These are phyloP conservation scores for Pseudoips prasinana DNA, from an alignment of 2,888 invertebrate species.

Conservation along the genomic window DNA sequence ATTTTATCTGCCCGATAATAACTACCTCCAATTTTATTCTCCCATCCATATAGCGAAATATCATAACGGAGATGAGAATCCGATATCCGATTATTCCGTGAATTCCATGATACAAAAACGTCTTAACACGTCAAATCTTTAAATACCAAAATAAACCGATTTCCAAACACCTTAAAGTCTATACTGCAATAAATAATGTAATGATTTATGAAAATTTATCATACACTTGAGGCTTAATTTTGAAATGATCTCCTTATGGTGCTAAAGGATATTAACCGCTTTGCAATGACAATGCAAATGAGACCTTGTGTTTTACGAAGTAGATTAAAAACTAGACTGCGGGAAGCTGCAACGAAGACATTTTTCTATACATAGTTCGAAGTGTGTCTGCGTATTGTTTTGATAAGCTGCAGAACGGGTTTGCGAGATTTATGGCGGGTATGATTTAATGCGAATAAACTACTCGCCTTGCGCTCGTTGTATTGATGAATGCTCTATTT, in stretches of 20 bases:
- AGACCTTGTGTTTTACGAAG: slow-evolving; percentile 49
- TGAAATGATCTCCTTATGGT: slow-evolving; percentile 63
- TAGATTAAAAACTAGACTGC: slow-evolving; percentile 47
- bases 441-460: slow-evolving; percentile 82
- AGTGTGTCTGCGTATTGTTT: slow-evolving; percentile 82
- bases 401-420: slow-evolving; percentile 82
- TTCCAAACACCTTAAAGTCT: slow-evolving; percentile 75
- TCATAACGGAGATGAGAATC: slow-evolving; percentile 54
- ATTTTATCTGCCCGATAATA: slow-evolving; percentile 50
- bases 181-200: slow-evolving; percentile 76
- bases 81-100: slow-evolving; percentile 63
- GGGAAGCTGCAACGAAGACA: slow-evolving; percentile 48
- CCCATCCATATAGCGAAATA: slow-evolving; percentile 49
- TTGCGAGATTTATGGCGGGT: slow-evolving; percentile 77
- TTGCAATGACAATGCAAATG: slow-evolving; percentile 47
- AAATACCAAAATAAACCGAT: slow-evolving; percentile 71
- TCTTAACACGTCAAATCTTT: slow-evolving; percentile 55
- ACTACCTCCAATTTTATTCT: slow-evolving; percentile 50
- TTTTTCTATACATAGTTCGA: slow-evolving; percentile 60
- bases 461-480: slow-evolving; percentile 70
- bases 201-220: slow-evolving; percentile 81
- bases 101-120: slow-evolving; percentile 51
- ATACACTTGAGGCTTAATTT: slow-evolving; percentile 80
- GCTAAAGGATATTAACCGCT: slow-evolving; percentile 45
- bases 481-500: slow-evolving; percentile 75